These are phyloP conservation scores for Myocastor coypus DNA, from an alignment of 2,113 vertebrate genomes.

Conservation along the genomic window DNA sequence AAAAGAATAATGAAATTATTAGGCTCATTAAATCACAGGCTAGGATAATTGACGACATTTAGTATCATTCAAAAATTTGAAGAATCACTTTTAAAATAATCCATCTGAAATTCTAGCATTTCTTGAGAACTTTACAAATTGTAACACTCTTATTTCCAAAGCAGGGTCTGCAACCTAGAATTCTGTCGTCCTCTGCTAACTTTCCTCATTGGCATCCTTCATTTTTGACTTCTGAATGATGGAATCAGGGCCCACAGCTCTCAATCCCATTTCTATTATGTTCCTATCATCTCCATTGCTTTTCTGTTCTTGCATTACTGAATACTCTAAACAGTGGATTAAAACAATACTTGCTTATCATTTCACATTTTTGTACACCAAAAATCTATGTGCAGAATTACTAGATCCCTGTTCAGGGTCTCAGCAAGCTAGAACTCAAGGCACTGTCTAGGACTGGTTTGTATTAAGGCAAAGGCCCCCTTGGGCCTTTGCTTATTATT, in stretches of 20 bases:
- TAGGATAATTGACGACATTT: not conserved
- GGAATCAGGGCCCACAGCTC: not conserved
- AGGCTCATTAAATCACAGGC: not conserved
- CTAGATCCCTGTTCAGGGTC: not conserved
- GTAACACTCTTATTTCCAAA: not conserved
- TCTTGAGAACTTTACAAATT: not conserved
- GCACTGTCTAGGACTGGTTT: not conserved
- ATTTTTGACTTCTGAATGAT: not conserved
- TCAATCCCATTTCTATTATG: not conserved
- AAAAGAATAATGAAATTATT: not conserved
- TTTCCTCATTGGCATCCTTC: not conserved
- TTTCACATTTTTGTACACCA: not conserved
- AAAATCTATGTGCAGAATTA: not conserved
- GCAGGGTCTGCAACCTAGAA: not conserved
- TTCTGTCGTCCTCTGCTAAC: not conserved
- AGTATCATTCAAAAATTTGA: not conserved
- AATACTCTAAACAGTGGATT: not conserved
- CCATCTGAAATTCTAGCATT: not conserved
- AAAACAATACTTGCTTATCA: not conserved
- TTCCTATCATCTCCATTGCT: not conserved
- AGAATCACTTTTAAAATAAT: not conserved
- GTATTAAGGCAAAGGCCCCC: no score
- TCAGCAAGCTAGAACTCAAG: not conserved
- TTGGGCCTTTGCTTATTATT: not conserved
- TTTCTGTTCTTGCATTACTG: not conserved